Conservation (phyloP, 1,140 invertebrate genomes). For the Conus ventricosus region DNA sequence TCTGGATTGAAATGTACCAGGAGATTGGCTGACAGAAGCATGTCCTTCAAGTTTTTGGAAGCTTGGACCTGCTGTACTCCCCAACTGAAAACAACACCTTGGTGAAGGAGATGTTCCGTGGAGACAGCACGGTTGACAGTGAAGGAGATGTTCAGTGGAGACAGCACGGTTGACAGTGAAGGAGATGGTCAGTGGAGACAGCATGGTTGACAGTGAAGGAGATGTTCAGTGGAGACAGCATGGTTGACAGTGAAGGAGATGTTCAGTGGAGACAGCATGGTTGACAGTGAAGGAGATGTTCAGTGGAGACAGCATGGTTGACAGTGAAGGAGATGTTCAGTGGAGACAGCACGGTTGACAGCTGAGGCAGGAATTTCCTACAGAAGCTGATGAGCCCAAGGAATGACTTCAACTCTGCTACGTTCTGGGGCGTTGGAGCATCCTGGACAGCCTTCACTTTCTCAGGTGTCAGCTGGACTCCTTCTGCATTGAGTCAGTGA, state of each 20-base stretch:
- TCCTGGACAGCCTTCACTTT: constrained; percentile 17
- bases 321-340: constrained; percentile 17
- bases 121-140: too few species aligned
- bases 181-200: too few species aligned
- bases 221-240: too few species aligned
- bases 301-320: too few species aligned
- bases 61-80: not conserved
- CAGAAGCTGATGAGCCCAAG: constrained; percentile 42
- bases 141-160: too few species aligned
- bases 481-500: too few species aligned
- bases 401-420: constrained; percentile 37
- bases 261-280: too few species aligned
- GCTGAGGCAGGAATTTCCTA: constrained; percentile 36
- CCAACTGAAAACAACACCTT: too few species aligned
- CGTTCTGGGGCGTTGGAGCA: constrained; percentile 4
- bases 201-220: constrained; percentile 16
- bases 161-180: constrained; percentile 13
- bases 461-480: not conserved
- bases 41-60: constrained; percentile 56
- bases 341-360: not conserved
- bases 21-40: constrained; percentile 13
- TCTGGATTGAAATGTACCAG: constrained; percentile 44
- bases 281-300: constrained; percentile 18
- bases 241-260: constrained; percentile 19
- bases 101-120: too few species aligned